A percentile compares a stretch with the other conserved stretches of the same genome.
Conservation (phyloP, 1,140 invertebrate species). For the Pygmarrhopalites habei region DNA sequence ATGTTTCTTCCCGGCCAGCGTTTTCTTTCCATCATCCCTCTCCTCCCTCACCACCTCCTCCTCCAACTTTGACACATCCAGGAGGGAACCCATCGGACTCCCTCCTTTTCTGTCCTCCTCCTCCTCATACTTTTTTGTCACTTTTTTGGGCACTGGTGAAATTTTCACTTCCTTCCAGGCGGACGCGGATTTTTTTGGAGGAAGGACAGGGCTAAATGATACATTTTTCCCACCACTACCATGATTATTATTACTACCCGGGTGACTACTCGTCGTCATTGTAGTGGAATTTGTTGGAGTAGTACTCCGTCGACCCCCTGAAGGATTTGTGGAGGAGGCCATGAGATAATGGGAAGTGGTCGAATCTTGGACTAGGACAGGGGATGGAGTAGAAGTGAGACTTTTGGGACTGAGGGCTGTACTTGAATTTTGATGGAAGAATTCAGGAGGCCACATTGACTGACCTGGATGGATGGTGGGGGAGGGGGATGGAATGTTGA, state of each 20-base stretch:
- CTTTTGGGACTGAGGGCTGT: slow-evolving; percentile 33
- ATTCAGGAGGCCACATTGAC: slow-evolving; percentile 19
- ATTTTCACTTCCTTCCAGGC: slow-evolving; percentile 2
- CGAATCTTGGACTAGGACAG: slow-evolving; percentile 32
- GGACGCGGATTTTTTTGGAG: not conserved
- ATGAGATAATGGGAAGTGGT: not conserved
- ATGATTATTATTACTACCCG: not conserved
- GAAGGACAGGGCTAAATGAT: no score
- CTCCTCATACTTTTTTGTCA: not conserved
- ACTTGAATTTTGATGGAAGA: slow-evolving; percentile 25
- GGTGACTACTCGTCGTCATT: not conserved
- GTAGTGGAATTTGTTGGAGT: not conserved
- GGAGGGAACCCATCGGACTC: not conserved
- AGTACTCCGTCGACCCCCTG: not conserved
- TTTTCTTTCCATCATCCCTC: not conserved
- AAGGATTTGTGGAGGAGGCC: not conserved
- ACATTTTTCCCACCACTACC: not conserved
- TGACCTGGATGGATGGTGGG: slow-evolving; percentile 8
- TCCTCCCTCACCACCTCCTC: not conserved
- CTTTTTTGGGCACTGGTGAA: not conserved
- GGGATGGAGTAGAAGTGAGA: slow-evolving; percentile 37
- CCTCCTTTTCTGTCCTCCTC: not conserved
- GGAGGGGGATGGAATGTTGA: slow-evolving; percentile 34
- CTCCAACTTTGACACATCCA: not conserved
- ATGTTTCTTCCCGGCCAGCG: slow-evolving; percentile 20